These are phyloP conservation scores for Philereme transversata DNA, from an alignment of 2,888 invertebrate species.

Conservation along the genomic window DNA sequence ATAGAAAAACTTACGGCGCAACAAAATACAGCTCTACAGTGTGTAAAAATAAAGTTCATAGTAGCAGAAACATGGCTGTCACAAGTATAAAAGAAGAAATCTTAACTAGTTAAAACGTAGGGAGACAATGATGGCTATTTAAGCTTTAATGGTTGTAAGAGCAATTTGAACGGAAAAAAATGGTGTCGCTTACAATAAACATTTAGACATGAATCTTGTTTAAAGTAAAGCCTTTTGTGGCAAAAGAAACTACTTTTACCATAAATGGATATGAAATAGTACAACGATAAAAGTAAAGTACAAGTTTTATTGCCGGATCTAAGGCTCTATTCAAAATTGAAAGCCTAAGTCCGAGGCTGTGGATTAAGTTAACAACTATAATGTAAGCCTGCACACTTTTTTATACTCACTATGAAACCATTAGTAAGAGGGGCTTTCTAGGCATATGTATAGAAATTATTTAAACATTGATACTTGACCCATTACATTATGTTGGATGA, in stretches of 20 bases:
- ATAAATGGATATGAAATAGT: conserved; percentile 14
- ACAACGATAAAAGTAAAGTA: conserved; percentile 12
- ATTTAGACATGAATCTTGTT: conserved; percentile 3
- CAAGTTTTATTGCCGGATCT: conserved; percentile 9
- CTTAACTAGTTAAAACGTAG: conserved; percentile 55
- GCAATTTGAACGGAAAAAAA: conserved; percentile 41
- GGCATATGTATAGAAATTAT: too few relatives aligned
- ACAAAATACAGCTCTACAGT: conserved; percentile 43
- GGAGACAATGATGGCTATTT: conserved; percentile 63
- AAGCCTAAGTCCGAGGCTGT: conserved; percentile 1
- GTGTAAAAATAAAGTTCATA: conserved; percentile 44
- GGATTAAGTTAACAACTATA: conserved; percentile 2
- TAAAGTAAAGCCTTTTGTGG: conserved; percentile 13
- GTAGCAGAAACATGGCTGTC: conserved; percentile 26
- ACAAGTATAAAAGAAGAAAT: conserved; percentile 57
- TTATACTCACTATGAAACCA: too few relatives aligned
- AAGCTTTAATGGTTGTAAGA: conserved; percentile 59
- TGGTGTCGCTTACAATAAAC: conserved; percentile 5
- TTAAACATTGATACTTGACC: too few relatives aligned
- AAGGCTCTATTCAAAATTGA: conserved; percentile 11
- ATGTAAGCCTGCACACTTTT: too few relatives aligned
- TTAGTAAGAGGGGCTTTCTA: too few relatives aligned
- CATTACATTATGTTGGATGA: too few relatives aligned
- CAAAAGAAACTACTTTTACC: conserved; percentile 6
- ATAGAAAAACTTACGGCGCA: conserved; percentile 46